A percentile compares a stretch with the other conserved stretches of the same genome.
Conservation (phyloP, 2,888 invertebrate species). For the Limenitis camilla region DNA sequence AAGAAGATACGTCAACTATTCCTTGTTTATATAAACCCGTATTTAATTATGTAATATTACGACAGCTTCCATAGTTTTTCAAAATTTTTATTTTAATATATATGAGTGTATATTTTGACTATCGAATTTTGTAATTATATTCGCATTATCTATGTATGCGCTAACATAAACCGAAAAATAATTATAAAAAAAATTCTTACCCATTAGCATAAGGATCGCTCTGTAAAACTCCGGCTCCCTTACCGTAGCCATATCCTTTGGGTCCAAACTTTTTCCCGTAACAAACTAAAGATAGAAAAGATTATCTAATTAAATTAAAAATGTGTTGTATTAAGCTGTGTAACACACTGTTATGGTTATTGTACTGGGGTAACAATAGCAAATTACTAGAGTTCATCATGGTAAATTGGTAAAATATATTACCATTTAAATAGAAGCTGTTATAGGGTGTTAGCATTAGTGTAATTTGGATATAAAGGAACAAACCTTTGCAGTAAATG, state of each 20-base stretch:
- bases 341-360: no score
- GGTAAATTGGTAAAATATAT: background rate
- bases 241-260: conserved; percentile 97
- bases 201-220: conserved; percentile 90
- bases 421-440: conserved; percentile 4
- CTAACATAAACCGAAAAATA: no score
- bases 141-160: no score
- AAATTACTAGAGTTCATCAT: background rate
- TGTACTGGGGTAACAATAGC: no score
- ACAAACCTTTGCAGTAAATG: conserved; percentile 96
- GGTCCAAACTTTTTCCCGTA: conserved; percentile 98
- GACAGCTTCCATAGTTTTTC: no score
- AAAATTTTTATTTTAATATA: no score
- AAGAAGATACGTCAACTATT: no score
- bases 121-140: no score
- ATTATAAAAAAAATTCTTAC: conserved; percentile 69
- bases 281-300: conserved; percentile 80
- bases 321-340: no score
- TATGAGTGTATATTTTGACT: no score
- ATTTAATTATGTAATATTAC: no score
- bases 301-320: background rate
- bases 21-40: no score
- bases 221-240: conserved; percentile 95
- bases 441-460: conserved; percentile 12
- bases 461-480: conserved; percentile 25